Evolutionary conservation across 2,888 invertebrate genomes (phyloP).

Genomic region (Xylocampa areola): DNA sequence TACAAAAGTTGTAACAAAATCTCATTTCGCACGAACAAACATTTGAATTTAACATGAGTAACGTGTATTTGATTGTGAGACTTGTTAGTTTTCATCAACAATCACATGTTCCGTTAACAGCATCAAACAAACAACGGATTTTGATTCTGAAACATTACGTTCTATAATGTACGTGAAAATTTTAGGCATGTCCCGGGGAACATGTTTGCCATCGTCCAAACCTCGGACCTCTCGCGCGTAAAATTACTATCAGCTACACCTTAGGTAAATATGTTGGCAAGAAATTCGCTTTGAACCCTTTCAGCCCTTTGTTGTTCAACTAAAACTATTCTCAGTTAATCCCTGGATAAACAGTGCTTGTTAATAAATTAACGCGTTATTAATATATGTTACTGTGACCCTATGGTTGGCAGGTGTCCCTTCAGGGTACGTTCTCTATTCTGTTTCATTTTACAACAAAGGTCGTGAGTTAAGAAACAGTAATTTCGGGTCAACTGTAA

Average conservation of each 20-base stretch:
- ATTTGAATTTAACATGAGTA: slow-evolving; percentile 59
- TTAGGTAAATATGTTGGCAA: slow-evolving; percentile 90
- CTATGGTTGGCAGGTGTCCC: slow-evolving; percentile 86
- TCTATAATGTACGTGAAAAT: slow-evolving; percentile 73
- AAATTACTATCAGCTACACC: slow-evolving; percentile 89
- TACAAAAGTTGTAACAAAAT: slow-evolving; percentile 63
- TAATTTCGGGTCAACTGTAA: slow-evolving; percentile 84
- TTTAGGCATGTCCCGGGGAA: slow-evolving; percentile 76
- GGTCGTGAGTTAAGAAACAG: slow-evolving; percentile 81
- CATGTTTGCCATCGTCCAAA: slow-evolving; percentile 76
- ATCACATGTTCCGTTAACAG: slow-evolving; percentile 65
- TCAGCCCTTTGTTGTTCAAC: slow-evolving; percentile 88
- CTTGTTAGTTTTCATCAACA: slow-evolving; percentile 70
- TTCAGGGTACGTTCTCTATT: slow-evolving; percentile 75
- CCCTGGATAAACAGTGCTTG: slow-evolving; percentile 89
- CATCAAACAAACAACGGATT: slow-evolving; percentile 77
- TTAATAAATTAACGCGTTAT: slow-evolving; percentile 90
- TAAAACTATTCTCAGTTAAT: slow-evolving; percentile 90
- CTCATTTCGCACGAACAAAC: slow-evolving; percentile 60
- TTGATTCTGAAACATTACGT: slow-evolving; percentile 74
- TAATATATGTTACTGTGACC: slow-evolving; percentile 88
- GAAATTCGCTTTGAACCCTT: slow-evolving; percentile 90
- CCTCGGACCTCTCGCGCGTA: slow-evolving; percentile 87
- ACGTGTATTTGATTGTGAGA: slow-evolving; percentile 64
- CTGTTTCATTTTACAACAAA: slow-evolving; percentile 82